phyloP scores from a whole-genome alignment of 2,888 invertebrate genomes.

The Thecocarcelia acutangulata region DNA sequence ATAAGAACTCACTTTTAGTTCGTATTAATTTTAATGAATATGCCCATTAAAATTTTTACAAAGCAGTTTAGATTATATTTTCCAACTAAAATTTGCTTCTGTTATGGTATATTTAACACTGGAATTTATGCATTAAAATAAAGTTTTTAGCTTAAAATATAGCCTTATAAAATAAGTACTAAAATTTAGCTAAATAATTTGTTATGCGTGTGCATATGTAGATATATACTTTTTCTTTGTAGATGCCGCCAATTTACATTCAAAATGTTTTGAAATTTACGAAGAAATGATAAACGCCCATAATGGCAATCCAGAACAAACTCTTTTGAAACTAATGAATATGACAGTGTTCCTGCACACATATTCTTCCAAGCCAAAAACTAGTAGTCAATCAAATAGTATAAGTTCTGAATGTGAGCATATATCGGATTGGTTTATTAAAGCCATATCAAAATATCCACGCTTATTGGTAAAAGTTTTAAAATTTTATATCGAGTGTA shows the following conservation, averaged over 20 bases:
- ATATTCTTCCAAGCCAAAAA: conserved; percentile 73
- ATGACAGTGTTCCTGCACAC: conserved; percentile 78
- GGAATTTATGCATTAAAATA: too few species aligned
- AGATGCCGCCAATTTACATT: conserved; percentile 78
- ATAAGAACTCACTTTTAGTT: too few species aligned
- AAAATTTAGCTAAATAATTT: too few species aligned
- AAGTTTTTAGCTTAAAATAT: too few species aligned
- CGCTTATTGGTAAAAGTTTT: conserved; percentile 75
- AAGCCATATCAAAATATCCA: conserved; percentile 78
- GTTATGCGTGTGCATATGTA: background rate
- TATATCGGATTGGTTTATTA: conserved; percentile 80
- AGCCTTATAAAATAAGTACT: too few species aligned
- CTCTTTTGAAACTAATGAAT: conserved; percentile 78
- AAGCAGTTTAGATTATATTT: too few species aligned
- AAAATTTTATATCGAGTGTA: conserved; percentile 77
- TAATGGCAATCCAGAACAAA: conserved; percentile 79
- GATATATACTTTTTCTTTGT: conserved; percentile 7
- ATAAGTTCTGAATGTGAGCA: conserved; percentile 75
- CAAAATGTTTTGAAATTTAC: conserved; percentile 78
- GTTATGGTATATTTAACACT: too few species aligned
- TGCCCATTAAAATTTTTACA: too few species aligned
- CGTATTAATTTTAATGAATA: too few species aligned
- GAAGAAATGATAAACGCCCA: conserved; percentile 79
- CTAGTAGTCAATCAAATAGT: conserved; percentile 46
- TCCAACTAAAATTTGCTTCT: too few species aligned